Evolutionary conservation across 2,797 vertebrate genomes (phyloP), one percentile per base, ranked within the genome.

Genomic region (Chelonia mydas): DNA sequence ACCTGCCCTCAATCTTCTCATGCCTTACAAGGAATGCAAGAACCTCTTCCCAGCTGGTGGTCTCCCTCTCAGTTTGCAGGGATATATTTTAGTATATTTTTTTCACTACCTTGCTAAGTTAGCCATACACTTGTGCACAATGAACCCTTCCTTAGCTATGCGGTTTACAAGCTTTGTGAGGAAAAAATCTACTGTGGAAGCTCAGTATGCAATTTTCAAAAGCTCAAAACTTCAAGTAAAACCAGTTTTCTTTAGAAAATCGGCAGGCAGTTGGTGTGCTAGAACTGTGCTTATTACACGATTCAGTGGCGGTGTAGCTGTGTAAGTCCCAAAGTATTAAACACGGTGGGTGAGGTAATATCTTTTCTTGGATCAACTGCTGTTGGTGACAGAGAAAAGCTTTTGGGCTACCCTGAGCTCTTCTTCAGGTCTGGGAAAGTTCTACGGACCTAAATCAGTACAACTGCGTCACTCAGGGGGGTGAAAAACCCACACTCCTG

Each of bases 71-170:
- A 28, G n/a, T 81, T 51, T 45, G 8, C 74, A n/a, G 0, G 45
- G 84, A 23, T 41, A 9, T 21, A 2, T 1, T 81, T 84, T 9
- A 23, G n/a, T 76, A 33, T 4, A 0, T 31, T 76, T 88, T 53
- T 79, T 91, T 86, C 79, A 25, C 25, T 84, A 68, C 90, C 82
- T 77, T 90, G 11, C 9, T 85, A 0, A 9, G 3, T 45, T 61
- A 89, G 33, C 50, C 0, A 0, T 79, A 0, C 25, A 3, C 8
- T 5, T 41, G 0, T 27, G 33, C 23, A 3, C 79, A 81, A 31
- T 37, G n/a, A 81, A 41, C 15, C 33, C 7, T 81, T 53, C 23
- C 23, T 27, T 55, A 25, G 84, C 8, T 11, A 54, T 81, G n/a
- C 9, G 25, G 50, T 54, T 87, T 5, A 2, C 7, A 27, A 88